These are phyloP conservation scores for Chymomyza fuscimana DNA, from an alignment of 2,888 invertebrate species.

Conservation along the genomic window DNA sequence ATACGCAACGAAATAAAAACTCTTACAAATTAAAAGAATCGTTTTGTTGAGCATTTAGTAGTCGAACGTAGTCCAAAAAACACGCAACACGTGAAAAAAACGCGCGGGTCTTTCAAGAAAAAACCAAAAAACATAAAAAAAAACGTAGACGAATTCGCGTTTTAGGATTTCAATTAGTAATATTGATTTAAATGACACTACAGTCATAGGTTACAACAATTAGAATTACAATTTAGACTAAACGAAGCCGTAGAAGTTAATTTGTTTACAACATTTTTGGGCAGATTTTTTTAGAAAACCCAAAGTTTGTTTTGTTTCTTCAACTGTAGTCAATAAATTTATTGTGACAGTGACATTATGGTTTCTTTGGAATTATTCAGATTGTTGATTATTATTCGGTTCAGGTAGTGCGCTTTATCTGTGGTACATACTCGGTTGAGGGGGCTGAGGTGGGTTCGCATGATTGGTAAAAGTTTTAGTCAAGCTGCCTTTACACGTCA, in stretches of 20 bases:
- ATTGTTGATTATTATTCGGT: background rate
- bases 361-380: background rate
- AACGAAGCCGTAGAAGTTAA: background rate
- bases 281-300: background rate
- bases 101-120: background rate
- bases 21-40: constrained; percentile 64
- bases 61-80: constrained; percentile 59
- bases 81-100: constrained; percentile 48
- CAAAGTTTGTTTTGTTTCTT: background rate
- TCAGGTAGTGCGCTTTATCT: background rate
- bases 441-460: no score
- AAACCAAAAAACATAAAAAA: background rate
- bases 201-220: background rate
- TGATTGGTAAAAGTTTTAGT: no score
- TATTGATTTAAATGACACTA: background rate
- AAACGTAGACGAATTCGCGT: background rate
- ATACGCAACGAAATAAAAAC: constrained; percentile 28
- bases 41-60: constrained; percentile 62
- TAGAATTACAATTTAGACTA: background rate
- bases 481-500: no score
- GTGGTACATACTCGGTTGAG: background rate
- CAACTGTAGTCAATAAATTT: background rate
- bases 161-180: background rate
- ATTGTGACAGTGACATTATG: background rate
- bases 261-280: background rate